Conservation (phyloP, 2,113 vertebrate genomes). For the Redunca redunca region DNA sequence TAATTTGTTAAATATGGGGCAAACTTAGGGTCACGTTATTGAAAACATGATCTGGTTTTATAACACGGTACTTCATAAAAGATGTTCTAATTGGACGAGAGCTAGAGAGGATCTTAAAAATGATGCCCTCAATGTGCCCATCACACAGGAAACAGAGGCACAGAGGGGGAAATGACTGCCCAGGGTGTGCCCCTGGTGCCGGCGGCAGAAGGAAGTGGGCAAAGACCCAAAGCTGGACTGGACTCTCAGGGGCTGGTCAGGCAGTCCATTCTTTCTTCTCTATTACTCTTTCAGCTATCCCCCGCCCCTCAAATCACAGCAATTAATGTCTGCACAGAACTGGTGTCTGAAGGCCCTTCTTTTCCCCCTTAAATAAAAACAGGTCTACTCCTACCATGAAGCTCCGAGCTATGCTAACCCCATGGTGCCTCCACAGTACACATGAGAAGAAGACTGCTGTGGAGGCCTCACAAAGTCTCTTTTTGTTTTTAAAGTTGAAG, state of each 20-base stretch:
- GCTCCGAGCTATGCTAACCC: background rate
- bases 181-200: background rate
- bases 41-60: background rate
- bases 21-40: background rate
- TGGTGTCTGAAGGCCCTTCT: background rate
- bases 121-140: background rate
- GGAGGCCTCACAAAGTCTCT: background rate
- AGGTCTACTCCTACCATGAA: rapidly evolving
- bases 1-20: background rate
- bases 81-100: background rate
- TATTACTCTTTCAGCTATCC: background rate
- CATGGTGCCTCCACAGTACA: rapidly evolving
- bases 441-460: background rate
- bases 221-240: background rate
- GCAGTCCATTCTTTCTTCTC: background rate
- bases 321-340: background rate
- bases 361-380: background rate
- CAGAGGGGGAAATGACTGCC: background rate
- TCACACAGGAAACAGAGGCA: background rate
- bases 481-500: background rate
- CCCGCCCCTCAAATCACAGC: background rate
- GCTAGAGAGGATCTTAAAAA: background rate
- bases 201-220: too few species aligned
- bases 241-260: too few species aligned
- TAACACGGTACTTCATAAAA: background rate